Evolutionary conservation across 2,797 vertebrate species (phyloP).

Genomic region (Acanthurus lineatus): DNA sequence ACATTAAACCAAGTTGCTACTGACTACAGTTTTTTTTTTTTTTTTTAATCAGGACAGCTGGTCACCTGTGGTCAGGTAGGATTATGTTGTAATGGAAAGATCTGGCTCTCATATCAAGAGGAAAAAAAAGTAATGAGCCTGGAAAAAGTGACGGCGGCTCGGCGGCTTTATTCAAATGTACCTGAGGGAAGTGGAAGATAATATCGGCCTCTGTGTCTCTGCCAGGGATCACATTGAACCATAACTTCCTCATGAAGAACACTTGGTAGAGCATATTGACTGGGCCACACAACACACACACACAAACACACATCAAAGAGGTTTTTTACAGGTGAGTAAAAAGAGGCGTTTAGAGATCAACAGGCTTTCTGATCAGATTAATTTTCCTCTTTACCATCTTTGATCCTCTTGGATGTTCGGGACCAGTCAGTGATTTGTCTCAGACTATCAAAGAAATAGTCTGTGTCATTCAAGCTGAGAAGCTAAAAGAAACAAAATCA

Average conservation of each 20-base stretch:
- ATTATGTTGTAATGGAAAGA: slow-evolving; percentile 6
- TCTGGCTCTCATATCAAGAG: slow-evolving; percentile 13
- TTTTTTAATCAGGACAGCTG: background rate
- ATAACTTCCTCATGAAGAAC: slow-evolving; percentile 97
- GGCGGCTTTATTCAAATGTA: slow-evolving; percentile 70
- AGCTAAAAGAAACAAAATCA: slow-evolving; percentile 82
- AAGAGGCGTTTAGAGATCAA: background rate
- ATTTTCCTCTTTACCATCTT: slow-evolving; percentile 85
- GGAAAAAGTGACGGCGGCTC: slow-evolving; percentile 25
- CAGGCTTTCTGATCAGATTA: background rate
- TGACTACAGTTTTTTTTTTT: background rate
- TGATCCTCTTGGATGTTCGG: slow-evolving; percentile 88
- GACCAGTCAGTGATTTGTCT: slow-evolving; percentile 93
- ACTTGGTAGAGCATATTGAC: slow-evolving; percentile 87
- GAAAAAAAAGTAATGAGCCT: slow-evolving; percentile 2
- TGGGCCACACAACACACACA: slow-evolving; percentile 50
- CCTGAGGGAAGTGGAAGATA: slow-evolving; percentile 97
- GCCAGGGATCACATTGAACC: slow-evolving; percentile 93
- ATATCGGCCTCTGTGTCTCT: slow-evolving; percentile 92
- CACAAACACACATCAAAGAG: slow-evolving; percentile 7
- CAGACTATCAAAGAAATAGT: slow-evolving; percentile 97
- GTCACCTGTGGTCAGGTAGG: background rate
- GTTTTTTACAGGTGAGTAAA: background rate
- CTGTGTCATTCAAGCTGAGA: slow-evolving; percentile 92
- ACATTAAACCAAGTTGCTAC: slow-evolving; percentile 7